Evolutionary conservation across 2,888 invertebrate species (phyloP), one percentile per base, ranked within the genome.

Genomic region (Ormyrus labotus): DNA sequence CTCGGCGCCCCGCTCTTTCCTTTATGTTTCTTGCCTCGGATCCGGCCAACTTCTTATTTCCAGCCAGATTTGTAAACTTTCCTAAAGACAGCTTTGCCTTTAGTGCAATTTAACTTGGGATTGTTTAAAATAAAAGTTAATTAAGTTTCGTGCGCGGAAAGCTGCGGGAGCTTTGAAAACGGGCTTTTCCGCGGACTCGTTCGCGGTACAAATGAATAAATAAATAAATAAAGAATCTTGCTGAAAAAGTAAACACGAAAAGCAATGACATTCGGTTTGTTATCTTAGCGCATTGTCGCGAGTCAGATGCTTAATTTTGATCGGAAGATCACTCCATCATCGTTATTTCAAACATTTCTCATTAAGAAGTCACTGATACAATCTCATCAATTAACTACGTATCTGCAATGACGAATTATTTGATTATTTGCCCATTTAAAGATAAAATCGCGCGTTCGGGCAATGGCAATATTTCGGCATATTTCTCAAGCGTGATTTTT

Each of bases 21-120:
- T 80, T 80, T 80, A 80, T 72, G 80, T 72, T 63, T 76, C 80
- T 51, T 71, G 50, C 65, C 50, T 11, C 8, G 9, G 19, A 57
- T 51, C 11, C 53, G 47, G 50, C 6, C 76, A 67, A 63, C 73
- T 77, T 81, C 77, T 81, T 81, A 81, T 77, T 81, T 81, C 53
- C 53, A 51, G 8, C 60, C 63, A 69, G 81, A 77, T 81, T 81
- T 77, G 74, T 81, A 74, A 74, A 74, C 81, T 81, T 81, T 77
- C 45, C 48, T n/a, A 61, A 58, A 71, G 60, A 60, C 58, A 65
- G 65, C 64, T 71, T 65, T 60, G n/a, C 51, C 19, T n/a, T 51
- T 60, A 48, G 55, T 64, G 50, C 71, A 70, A 76, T 80, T 80
- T 76, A 76, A 76, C 71, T 80, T 76, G 19, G 55, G 13, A 76